phyloP scores from a whole-genome alignment of 2,113 vertebrate species.

The Melanotaenia duboulayi region DNA sequence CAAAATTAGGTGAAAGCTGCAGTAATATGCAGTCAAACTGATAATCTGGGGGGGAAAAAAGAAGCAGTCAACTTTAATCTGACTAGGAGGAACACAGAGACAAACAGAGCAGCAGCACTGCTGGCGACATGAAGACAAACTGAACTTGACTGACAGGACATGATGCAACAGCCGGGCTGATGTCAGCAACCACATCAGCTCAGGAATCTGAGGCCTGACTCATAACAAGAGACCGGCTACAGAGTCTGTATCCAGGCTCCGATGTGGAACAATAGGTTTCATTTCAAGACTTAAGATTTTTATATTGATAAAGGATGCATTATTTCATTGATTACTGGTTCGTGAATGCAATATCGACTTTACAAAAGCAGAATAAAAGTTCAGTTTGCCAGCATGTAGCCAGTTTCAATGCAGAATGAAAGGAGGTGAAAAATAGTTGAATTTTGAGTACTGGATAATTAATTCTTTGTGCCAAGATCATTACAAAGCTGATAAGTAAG shows the following conservation, averaged over 20 bases:
- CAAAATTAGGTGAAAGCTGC: constrained; percentile 19
- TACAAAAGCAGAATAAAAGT: background rate
- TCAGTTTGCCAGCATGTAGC: constrained; percentile 68
- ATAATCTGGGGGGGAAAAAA: constrained; percentile 16
- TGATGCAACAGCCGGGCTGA: constrained; percentile 4
- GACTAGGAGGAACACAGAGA: background rate
- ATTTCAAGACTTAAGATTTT: background rate
- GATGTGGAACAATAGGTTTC: background rate
- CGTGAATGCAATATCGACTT: background rate
- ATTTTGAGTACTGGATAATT: constrained; percentile 48
- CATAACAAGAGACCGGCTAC: background rate
- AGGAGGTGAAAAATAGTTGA: constrained; percentile 21
- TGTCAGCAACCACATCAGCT: constrained; percentile 20
- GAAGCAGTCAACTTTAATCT: background rate
- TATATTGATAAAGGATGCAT: background rate
- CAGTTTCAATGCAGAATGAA: constrained; percentile 40
- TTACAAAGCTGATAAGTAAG: constrained; percentile 50
- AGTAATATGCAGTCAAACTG: constrained; percentile 30
- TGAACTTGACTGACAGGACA: constrained; percentile 22
- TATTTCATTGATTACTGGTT: background rate
- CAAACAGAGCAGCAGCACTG: constrained; percentile 23
- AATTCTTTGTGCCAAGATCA: constrained; percentile 47
- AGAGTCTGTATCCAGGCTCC: background rate
- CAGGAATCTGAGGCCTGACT: constrained; percentile 3
- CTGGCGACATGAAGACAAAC: constrained; percentile 61